Evolutionary conservation across 2,888 invertebrate genomes (phyloP).

Genomic region (Rhopalosiphum nymphaeae): DNA sequence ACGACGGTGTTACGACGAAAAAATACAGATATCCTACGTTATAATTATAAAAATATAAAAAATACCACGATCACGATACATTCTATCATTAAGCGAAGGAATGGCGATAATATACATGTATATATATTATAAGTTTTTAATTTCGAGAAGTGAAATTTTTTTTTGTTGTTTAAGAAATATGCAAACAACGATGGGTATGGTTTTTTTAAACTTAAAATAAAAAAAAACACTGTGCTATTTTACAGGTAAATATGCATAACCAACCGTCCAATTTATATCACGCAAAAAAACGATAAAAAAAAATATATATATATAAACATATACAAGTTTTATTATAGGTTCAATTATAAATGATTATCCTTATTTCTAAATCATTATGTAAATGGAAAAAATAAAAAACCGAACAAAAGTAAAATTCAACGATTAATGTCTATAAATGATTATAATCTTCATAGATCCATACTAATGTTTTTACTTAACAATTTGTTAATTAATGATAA

Average conservation of each 20-base stretch:
- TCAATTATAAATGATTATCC: constrained; percentile 10
- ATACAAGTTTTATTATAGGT: neutral
- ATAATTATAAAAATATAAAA: neutral
- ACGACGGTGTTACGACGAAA: neutral
- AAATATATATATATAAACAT: neutral
- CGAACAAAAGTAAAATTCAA: neutral
- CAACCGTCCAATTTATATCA: constrained; percentile 26
- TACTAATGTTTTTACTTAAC: neutral
- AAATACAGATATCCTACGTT: neutral
- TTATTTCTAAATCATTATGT: neutral
- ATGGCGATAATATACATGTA: neutral
- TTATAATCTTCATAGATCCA: neutral
- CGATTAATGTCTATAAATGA: neutral
- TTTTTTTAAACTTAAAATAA: neutral
- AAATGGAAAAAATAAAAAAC: neutral
- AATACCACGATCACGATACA: neutral
- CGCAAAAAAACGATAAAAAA: neutral
- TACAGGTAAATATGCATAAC: neutral
- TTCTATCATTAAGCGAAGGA: neutral
- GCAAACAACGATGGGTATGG: neutral
- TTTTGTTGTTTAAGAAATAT: neutral
- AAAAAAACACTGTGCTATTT: neutral
- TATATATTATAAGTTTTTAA: too few species aligned
- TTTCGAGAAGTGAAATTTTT: neutral
- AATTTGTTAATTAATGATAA: neutral